Base-by-base conservation (phyloP, 2,888 invertebrate species). In the Caprella mutica region DNA sequence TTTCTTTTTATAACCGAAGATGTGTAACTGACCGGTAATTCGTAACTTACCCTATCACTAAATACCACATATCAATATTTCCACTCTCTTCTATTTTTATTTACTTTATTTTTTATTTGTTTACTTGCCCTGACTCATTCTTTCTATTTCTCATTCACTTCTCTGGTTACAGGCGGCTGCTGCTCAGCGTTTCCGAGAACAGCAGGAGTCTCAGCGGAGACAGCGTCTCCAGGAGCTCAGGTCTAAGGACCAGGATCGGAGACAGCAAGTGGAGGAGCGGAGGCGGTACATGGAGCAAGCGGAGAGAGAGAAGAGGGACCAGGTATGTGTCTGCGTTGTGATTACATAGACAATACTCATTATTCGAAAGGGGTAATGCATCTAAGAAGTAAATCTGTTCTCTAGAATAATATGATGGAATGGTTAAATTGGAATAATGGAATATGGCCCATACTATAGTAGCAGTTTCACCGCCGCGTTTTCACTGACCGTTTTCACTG, bases 281-380 rank as follows among this genome's bases (percentile, higher is more conserved):
- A 90, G 90, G 74, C 81, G 83, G 69, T 82, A 86, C 71, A 88
- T 91, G 75, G 84, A 85, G 79, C 89, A 90, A 72, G 89, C 89
- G 50, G 90, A 91, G 69, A 77, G 84, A 70, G 88, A 88, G 70
- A 79, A 90, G 67, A 80, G 88, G 69, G 89, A 89, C 72, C 87
- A 87, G 65, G 83, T n/a, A n/a, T n/a, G n/a, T n/a, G n/a, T n/a
- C n/a, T n/a, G n/a, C n/a, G n/a, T n/a, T n/a, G n/a, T n/a, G n/a
- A n/a, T n/a, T n/a, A n/a, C n/a, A n/a, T n/a, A n/a, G n/a, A n/a
- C n/a, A n/a, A n/a, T n/a, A n/a, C n/a, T n/a, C n/a, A n/a, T n/a
- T n/a, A n/a, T n/a, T n/a, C n/a, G n/a, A n/a, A n/a, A n/a, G n/a
- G n/a, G n/a, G n/a, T n/a, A n/a, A n/a, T n/a, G n/a, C n/a, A n/a